These are phyloP conservation scores for Pristionchus entomophagus DNA, from an alignment of 2,888 invertebrate genomes.

Conservation along the genomic window DNA sequence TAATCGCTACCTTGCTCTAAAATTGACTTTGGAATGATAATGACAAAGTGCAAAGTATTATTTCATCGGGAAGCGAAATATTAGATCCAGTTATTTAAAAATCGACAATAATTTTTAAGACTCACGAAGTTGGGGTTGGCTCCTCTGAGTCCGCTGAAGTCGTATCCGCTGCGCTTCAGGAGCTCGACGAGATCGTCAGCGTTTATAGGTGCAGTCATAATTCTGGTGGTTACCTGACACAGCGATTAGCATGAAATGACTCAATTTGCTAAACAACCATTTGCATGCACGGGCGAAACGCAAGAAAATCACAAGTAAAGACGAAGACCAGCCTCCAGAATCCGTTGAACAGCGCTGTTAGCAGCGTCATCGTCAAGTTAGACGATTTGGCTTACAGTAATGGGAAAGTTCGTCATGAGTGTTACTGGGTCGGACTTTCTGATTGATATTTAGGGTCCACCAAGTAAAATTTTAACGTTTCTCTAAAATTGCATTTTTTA, in stretches of 20 bases:
- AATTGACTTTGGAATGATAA: too few species aligned
- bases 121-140: slow-evolving; percentile 37
- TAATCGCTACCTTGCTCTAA: too few species aligned
- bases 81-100: background rate
- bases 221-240: slow-evolving; percentile 32
- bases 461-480: too few species aligned
- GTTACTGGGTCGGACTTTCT: too few species aligned
- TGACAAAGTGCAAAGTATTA: background rate
- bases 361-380: too few species aligned
- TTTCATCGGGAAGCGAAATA: slow-evolving; percentile 9
- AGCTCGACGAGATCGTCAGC: slow-evolving; percentile 51
- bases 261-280: background rate
- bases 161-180: slow-evolving; percentile 50
- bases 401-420: too few species aligned
- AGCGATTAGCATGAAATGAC: background rate
- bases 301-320: background rate
- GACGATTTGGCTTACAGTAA: too few species aligned
- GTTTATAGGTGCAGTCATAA: background rate
- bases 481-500: too few species aligned
- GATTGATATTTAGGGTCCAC: too few species aligned
- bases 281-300: background rate
- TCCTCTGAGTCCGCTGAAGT: background rate
- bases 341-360: too few species aligned
- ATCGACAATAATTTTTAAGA: background rate
- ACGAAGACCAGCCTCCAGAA: background rate